phyloP scores from a whole-genome alignment of 2,888 invertebrate genomes.

The Habroteleia sp. region DNA sequence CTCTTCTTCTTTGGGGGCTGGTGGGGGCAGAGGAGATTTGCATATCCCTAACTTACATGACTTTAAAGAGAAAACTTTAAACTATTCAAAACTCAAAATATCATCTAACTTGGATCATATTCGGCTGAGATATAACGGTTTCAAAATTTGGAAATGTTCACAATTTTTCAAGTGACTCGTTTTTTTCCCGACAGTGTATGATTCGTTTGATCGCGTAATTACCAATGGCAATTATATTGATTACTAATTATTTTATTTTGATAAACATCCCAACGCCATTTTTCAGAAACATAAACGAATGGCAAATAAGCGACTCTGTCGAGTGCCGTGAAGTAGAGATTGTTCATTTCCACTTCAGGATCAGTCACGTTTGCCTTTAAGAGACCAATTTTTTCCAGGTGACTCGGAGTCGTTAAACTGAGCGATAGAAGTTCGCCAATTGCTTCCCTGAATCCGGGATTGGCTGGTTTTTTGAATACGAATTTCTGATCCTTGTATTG shows the following conservation, averaged over 20 bases:
- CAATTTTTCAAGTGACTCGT: no score
- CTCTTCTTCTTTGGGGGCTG: no score
- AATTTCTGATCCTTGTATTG: slow-evolving; percentile 88
- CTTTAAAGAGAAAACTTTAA: no score
- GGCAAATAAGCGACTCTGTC: slow-evolving; percentile 83
- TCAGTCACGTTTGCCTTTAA: slow-evolving; percentile 76
- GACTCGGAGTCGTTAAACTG: slow-evolving; percentile 82
- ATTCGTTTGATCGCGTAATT: no score
- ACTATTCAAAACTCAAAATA: no score
- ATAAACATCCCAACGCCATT: slow-evolving; percentile 85
- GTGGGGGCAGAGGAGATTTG: no score
- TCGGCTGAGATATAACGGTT: no score
- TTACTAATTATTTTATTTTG: slow-evolving; percentile 83
- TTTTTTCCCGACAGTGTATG: no score
- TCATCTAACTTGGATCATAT: no score
- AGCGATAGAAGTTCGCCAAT: slow-evolving; percentile 84
- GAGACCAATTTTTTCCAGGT: slow-evolving; percentile 83
- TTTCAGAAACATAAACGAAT: slow-evolving; percentile 83
- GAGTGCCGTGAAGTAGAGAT: slow-evolving; percentile 82
- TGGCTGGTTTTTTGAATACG: slow-evolving; percentile 86
- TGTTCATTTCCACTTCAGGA: slow-evolving; percentile 71
- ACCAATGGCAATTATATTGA: slow-evolving; percentile 86
- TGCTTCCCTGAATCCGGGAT: slow-evolving; percentile 84
- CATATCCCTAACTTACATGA: no score
- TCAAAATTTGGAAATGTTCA: no score